Percentiles rank a stretch among this genome's conserved stretches.
phyloP scores from a whole-genome alignment of 2,888 invertebrate genomes.

The Timandra comae region DNA sequence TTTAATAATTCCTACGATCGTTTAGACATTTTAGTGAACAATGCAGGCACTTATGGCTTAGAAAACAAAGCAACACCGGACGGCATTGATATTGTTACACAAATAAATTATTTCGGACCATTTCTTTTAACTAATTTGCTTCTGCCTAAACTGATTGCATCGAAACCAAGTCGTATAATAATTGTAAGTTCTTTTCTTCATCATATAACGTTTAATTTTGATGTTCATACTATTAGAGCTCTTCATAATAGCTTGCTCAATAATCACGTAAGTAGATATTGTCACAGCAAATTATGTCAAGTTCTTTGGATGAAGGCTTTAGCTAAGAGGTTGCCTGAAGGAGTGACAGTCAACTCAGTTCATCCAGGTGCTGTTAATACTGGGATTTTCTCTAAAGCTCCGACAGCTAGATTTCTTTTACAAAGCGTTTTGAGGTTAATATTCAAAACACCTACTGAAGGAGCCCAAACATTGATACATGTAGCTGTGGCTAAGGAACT shows the following conservation, averaged over 20 bases:
- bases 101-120: constrained; percentile 83
- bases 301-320: constrained; percentile 61
- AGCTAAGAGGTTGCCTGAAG: constrained; percentile 49
- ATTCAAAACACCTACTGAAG: constrained; percentile 83
- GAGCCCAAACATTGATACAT: constrained; percentile 86
- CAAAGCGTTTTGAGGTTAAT: constrained; percentile 74
- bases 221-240: constrained; percentile 36
- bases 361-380: constrained; percentile 91
- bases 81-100: constrained; percentile 78
- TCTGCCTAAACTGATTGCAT: constrained; percentile 55
- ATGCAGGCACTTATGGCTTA: constrained; percentile 71
- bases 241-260: constrained; percentile 33
- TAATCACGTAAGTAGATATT: constrained; percentile 45
- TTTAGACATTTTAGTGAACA: constrained; percentile 80
- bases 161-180: constrained; percentile 59
- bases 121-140: constrained; percentile 83
- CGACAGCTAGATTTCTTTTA: constrained; percentile 55
- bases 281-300: constrained; percentile 57
- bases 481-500: constrained; percentile 84
- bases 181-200: constrained; percentile 58
- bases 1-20: constrained; percentile 67
- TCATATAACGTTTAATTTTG: constrained; percentile 60
- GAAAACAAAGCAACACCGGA: constrained; percentile 68
- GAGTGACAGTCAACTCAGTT: constrained; percentile 85
- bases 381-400: constrained; percentile 79